Conservation (phyloP, 2,797 vertebrate genomes). For the Poeciliopsis paucimaculata region DNA sequence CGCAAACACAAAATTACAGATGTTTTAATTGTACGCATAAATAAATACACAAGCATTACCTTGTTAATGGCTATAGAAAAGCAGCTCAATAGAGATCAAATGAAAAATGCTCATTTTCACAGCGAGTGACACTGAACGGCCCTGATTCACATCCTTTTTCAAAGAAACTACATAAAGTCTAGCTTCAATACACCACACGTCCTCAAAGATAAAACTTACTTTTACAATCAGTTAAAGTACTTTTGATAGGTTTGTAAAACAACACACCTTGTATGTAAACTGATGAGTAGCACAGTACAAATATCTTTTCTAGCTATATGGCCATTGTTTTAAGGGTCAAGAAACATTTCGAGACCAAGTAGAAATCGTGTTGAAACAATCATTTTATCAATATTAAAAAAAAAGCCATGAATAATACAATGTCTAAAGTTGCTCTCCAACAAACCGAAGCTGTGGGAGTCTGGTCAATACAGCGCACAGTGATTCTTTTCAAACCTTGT, state of each 20-base stretch:
- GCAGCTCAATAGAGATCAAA: neutral
- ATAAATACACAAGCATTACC: neutral
- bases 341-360: neutral
- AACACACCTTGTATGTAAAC: neutral
- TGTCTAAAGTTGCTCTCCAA: neutral
- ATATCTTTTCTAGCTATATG: neutral
- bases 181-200: neutral
- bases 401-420: neutral
- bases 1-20: neutral
- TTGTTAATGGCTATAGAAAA: neutral
- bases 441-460: neutral
- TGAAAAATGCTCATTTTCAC: neutral
- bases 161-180: neutral
- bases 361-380: neutral
- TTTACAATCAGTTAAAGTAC: neutral
- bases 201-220: neutral
- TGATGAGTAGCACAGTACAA: neutral
- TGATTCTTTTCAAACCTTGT: neutral
- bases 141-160: neutral
- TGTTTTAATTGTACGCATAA: neutral
- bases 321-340: neutral
- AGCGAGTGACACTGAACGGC: neutral
- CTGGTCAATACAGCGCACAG: neutral
- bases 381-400: slow-evolving; percentile 2
- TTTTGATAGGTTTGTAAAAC: slow-evolving; percentile 11